phyloP scores from a whole-genome alignment of 2,888 invertebrate genomes.

The Diabrotica balteata region DNA sequence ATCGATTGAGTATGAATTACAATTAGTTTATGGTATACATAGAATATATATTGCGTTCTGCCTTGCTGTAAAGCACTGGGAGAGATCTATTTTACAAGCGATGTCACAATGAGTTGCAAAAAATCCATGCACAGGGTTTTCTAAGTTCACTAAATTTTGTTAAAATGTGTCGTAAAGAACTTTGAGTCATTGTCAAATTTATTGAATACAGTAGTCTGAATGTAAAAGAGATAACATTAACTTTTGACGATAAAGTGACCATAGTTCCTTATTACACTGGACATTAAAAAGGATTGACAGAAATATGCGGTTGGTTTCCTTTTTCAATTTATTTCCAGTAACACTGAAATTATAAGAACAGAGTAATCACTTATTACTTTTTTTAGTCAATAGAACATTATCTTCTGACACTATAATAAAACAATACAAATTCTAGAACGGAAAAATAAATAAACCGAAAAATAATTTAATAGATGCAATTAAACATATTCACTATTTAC shows the following conservation, averaged over 20 bases:
- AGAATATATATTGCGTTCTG: slow-evolving; percentile 41
- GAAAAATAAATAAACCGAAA: slow-evolving; percentile 26
- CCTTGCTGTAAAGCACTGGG: slow-evolving; percentile 36
- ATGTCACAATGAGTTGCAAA: slow-evolving; percentile 16
- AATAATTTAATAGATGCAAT: slow-evolving; percentile 17
- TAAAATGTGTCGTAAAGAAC: no score
- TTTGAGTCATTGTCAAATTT: no score
- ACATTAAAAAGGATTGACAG: slow-evolving; percentile 22
- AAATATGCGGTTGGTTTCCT: slow-evolving; percentile 22
- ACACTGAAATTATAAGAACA: slow-evolving; percentile 32
- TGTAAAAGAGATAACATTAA: slow-evolving; percentile 10
- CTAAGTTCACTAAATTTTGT: no score
- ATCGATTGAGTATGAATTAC: slow-evolving; percentile 60
- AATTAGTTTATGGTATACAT: slow-evolving; percentile 49
- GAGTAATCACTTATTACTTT: slow-evolving; percentile 17
- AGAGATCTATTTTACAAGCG: slow-evolving; percentile 53
- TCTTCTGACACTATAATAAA: slow-evolving; percentile 40
- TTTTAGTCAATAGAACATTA: slow-evolving; percentile 39
- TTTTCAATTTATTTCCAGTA: slow-evolving; percentile 35
- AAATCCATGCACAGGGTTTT: no score
- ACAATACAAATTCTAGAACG: slow-evolving; percentile 35
- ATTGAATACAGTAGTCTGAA: not conserved
- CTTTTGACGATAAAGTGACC: not conserved
- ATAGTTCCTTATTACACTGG: not conserved
- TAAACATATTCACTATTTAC: slow-evolving; percentile 24